Base-by-base conservation (phyloP, 2,113 vertebrate genomes). In the Pelvicachromis taeniatus region DNA sequence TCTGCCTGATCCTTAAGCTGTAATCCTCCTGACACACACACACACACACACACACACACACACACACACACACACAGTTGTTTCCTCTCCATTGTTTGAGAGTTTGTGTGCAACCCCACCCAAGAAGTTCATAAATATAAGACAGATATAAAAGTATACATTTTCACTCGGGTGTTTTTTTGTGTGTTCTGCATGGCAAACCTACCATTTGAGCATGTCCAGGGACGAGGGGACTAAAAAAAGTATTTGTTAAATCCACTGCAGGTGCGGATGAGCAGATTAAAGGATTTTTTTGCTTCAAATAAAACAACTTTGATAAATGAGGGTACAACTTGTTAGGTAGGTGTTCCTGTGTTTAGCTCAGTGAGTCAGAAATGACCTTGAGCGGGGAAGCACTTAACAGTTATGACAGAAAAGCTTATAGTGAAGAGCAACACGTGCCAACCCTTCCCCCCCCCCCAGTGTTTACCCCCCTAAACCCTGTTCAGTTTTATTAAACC, bases 1-100 rank as follows among this genome's bases (percentile, higher is more conserved):
- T 88, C 90, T 42, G 90, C 83, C 90, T 90, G 89, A 92, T 90
- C 89, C 87, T 84, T 87, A 89, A 82, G 78, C 92, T 88, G 77
- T 91, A 93, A 90, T 92, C 92, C 86, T 65, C 52, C 75, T 38
- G 3, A 68, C 91, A 91, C 91, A 83, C 26, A 26, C 26, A 26
- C 26, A 80, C 75, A 35, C 9, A 58, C n/a, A 61, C 12, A 58
- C 12, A 59, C 4, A 68, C 91, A 91, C 91, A 65, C 11, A 38
- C 21, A 21, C 10, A 33, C 56, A 38, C 61, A 65, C 29, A 7
- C 40, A 38, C 23, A 70, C 35, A 16, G 50, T 54, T 55, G 52
- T 78, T 38, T 40, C 65, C 21, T 10, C 5, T 70, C 40, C 6
- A 70, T 17, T 70, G 21, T 63, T 63, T 45, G 38, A 2, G 7